Percentiles rank a stretch among this genome's conserved stretches.
phyloP scores from a whole-genome alignment of 2,797 vertebrate genomes.

The Danio aesculapii region DNA sequence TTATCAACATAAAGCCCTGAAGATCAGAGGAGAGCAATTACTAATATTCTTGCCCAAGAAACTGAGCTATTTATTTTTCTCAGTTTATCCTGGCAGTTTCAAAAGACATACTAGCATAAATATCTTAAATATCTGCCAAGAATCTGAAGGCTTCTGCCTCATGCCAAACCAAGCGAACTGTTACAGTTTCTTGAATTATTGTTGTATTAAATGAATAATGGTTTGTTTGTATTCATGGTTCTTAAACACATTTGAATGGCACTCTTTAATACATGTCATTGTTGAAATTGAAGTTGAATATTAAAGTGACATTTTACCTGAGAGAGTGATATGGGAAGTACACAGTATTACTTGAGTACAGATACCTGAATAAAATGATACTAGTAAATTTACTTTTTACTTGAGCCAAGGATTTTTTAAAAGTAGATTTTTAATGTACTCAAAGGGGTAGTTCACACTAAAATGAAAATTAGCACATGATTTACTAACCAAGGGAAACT shows the following conservation, averaged over 20 bases:
- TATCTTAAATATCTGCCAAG: slow-evolving; percentile 22
- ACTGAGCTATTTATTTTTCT: slow-evolving; percentile 4
- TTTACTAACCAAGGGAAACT: too few relatives aligned
- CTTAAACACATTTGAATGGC: background rate
- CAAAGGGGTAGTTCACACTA: too few relatives aligned
- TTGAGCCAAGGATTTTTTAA: too few relatives aligned
- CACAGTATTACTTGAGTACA: too few relatives aligned
- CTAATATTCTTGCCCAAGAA: slow-evolving; percentile 11
- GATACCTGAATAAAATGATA: too few relatives aligned
- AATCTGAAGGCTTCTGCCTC: background rate
- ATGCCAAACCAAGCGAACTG: slow-evolving; percentile 19
- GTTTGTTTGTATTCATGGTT: background rate
- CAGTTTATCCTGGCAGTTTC: slow-evolving; percentile 13
- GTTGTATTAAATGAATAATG: background rate
- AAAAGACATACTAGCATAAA: slow-evolving; percentile 9
- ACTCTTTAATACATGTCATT: background rate
- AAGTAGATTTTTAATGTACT: too few relatives aligned
- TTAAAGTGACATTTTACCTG: too few relatives aligned
- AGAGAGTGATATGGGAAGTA: too few relatives aligned
- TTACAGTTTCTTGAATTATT: background rate
- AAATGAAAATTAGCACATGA: too few relatives aligned
- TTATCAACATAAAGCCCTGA: background rate
- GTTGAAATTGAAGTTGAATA: background rate
- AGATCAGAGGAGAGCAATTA: slow-evolving; percentile 11
- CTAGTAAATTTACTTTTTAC: too few relatives aligned